These are phyloP conservation scores for Eugnorisma glareosa DNA, from an alignment of 2,888 invertebrate species.

Conservation along the genomic window DNA sequence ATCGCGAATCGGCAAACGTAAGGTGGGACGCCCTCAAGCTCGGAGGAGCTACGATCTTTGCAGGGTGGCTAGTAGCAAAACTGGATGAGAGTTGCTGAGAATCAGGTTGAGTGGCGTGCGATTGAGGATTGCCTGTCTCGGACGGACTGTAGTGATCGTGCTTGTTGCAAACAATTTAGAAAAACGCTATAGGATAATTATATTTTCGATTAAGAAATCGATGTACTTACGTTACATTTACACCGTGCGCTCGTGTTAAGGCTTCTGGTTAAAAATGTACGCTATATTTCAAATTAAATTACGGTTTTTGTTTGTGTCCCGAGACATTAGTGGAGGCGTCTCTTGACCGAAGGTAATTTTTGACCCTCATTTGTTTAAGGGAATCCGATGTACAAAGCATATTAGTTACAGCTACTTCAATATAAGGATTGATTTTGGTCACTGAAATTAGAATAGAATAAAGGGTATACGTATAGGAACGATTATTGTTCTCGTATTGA, in stretches of 20 bases:
- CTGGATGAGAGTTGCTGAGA: no score
- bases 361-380: conserved; percentile 64
- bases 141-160: no score
- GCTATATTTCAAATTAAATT: conserved; percentile 68
- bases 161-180: no score
- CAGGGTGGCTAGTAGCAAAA: no score
- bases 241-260: not conserved
- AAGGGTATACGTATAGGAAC: not conserved
- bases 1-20: no score
- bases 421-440: conserved; percentile 26
- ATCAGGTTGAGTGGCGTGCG: no score
- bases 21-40: no score
- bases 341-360: conserved; percentile 65
- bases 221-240: not conserved
- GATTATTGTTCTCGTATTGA: not conserved
- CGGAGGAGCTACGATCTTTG: no score
- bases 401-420: conserved; percentile 22
- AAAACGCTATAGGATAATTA: no score
- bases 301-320: conserved; percentile 59
- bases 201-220: no score
- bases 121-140: no score
- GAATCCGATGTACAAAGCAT: conserved; percentile 37
- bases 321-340: conserved; percentile 58
- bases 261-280: conserved; percentile 42
- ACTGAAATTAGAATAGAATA: conserved; percentile 10